phyloP scores from a whole-genome alignment of 1,140 invertebrate species.

The Penaeus japonicus region DNA sequence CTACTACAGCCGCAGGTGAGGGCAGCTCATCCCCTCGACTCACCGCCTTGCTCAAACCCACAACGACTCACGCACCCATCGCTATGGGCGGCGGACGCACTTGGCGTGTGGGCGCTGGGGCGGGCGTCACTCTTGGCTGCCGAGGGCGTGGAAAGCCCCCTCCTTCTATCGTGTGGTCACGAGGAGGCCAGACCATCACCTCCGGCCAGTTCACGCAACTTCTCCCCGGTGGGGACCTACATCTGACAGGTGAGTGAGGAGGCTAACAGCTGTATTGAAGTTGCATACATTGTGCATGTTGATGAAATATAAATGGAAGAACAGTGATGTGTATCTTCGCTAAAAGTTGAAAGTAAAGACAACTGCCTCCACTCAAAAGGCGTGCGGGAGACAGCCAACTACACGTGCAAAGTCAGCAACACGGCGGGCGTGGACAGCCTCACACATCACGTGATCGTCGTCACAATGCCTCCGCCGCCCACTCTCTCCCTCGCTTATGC shows the following conservation, averaged over 20 bases:
- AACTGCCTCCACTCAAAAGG: background rate
- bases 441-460: slow-evolving; percentile 23
- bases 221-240: slow-evolving; percentile 54
- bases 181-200: slow-evolving; percentile 51
- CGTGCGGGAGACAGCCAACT: slow-evolving; percentile 6
- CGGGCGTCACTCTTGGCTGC: slow-evolving; percentile 60
- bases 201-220: slow-evolving; percentile 38
- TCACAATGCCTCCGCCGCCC: slow-evolving; percentile 33
- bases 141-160: slow-evolving; percentile 64
- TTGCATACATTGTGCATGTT: background rate
- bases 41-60: slow-evolving; percentile 31
- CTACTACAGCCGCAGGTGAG: slow-evolving; percentile 51
- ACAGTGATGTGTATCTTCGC: too few species aligned
- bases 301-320: too few species aligned
- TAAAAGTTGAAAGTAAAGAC: too few species aligned
- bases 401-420: slow-evolving; percentile 27
- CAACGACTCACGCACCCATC: slow-evolving; percentile 37
- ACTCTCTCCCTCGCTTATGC: slow-evolving; percentile 47
- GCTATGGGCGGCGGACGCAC: slow-evolving; percentile 38
- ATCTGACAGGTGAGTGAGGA: slow-evolving; percentile 39
- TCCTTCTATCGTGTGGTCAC: slow-evolving; percentile 65
- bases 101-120: slow-evolving; percentile 44
- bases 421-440: slow-evolving; percentile 19
- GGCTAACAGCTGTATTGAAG: background rate
- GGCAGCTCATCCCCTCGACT: slow-evolving; percentile 40